Conservation (phyloP, 2,113 vertebrate species). For the Prietella phreatophila region DNA sequence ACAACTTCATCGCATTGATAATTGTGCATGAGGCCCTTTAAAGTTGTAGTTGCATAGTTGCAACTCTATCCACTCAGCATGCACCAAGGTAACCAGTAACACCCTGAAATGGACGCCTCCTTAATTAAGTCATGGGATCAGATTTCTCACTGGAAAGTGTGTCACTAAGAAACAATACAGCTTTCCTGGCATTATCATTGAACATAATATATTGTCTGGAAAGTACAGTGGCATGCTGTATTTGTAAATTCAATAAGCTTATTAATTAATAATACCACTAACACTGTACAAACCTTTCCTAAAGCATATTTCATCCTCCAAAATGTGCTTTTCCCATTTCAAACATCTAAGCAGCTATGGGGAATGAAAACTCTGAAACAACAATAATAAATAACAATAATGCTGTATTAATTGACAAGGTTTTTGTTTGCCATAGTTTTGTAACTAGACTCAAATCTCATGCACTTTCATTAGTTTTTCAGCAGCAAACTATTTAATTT, state of each 20-base stretch:
- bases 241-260: neutral
- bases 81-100: constrained; percentile 40
- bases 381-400: too few species aligned
- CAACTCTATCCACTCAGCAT: constrained; percentile 14
- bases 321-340: neutral
- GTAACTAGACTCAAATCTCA: neutral
- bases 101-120: constrained; percentile 43
- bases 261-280: neutral
- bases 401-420: neutral
- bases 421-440: neutral
- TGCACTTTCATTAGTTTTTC: neutral
- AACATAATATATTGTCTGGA: neutral
- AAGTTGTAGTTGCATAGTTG: constrained; percentile 19
- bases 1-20: neutral
- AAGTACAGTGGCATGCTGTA: neutral
- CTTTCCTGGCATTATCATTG: constrained; percentile 1
- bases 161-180: constrained; percentile 2
- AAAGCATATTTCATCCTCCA: neutral
- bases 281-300: neutral
- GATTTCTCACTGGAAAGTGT: constrained; percentile 23
- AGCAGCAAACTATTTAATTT: neutral
- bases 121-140: constrained; percentile 43
- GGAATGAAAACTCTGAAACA: neutral
- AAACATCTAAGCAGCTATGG: neutral
- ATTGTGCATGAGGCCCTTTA: neutral